Percentiles rank a stretch among this genome's conserved stretches.
phyloP scores from a whole-genome alignment of 2,113 vertebrate genomes.

The Prunella himalayana region DNA sequence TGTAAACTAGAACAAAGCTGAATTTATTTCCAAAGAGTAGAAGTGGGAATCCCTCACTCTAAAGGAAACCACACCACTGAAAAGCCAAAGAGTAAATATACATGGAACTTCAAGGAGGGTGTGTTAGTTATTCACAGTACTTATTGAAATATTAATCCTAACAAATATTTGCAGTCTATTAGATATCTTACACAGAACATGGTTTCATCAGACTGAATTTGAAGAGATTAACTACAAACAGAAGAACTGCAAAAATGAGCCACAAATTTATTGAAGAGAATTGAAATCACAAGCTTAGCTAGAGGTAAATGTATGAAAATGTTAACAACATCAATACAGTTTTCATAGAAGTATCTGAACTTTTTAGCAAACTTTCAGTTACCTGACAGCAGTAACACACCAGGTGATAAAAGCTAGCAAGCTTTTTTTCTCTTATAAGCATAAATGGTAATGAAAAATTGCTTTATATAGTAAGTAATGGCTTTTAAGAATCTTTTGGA shows the following conservation, averaged over 20 bases:
- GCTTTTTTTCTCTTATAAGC: neutral
- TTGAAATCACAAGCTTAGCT: neutral
- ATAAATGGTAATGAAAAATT: neutral
- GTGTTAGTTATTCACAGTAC: neutral
- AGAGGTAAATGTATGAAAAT: neutral
- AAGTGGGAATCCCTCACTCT: neutral
- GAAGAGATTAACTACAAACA: neutral
- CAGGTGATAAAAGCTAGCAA: neutral
- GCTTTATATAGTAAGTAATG: neutral
- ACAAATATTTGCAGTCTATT: neutral
- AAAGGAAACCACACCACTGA: neutral
- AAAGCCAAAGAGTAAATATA: neutral
- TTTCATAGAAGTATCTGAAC: neutral
- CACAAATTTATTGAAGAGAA: neutral
- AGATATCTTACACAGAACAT: neutral
- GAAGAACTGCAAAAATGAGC: neutral
- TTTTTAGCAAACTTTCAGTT: neutral
- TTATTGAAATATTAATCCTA: neutral
- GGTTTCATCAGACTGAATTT: neutral
- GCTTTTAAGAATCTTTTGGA: neutral
- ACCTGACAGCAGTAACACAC: neutral
- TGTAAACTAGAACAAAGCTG: neutral
- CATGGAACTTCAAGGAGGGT: neutral
- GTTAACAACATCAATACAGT: neutral
- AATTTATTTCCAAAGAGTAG: neutral